Evolutionary conservation across 2,797 vertebrate genomes (phyloP).

Genomic region (Bradypodion pumilum): DNA sequence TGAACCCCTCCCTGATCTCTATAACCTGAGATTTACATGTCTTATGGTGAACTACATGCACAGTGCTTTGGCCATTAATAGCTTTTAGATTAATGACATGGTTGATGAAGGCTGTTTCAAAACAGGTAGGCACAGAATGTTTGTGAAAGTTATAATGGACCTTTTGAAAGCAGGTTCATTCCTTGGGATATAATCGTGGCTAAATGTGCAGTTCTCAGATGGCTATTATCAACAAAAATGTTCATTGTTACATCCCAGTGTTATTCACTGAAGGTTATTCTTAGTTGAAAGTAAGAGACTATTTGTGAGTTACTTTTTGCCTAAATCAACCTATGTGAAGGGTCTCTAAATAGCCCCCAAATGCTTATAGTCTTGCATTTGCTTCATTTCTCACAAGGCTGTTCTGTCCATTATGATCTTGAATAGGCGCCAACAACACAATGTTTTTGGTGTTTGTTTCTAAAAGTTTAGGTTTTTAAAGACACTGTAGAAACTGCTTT

Average conservation of each 20-base stretch:
- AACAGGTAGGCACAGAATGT: constrained; percentile 23
- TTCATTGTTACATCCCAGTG: background rate
- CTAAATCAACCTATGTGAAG: background rate
- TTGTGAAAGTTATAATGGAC: constrained; percentile 16
- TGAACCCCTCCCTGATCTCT: background rate
- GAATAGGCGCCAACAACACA: background rate
- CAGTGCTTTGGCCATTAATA: background rate
- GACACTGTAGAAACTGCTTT: background rate
- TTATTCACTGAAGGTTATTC: constrained; percentile 4
- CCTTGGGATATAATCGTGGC: constrained; percentile 10
- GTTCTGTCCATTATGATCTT: background rate
- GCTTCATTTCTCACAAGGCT: background rate
- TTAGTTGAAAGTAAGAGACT: background rate
- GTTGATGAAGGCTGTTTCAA: constrained; percentile 40
- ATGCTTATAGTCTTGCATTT: background rate
- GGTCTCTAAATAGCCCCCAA: background rate
- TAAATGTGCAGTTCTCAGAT: background rate
- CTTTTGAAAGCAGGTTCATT: constrained; percentile 37
- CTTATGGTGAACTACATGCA: background rate
- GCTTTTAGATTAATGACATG: constrained; percentile 32
- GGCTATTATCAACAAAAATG: constrained; percentile 25
- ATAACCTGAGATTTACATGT: background rate
- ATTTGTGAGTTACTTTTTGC: too few species aligned
- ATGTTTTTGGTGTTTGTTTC: background rate
- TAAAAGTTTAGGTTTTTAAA: background rate